phyloP scores from a whole-genome alignment of 2,797 vertebrate genomes.

The Phoeniculus purpureus region DNA sequence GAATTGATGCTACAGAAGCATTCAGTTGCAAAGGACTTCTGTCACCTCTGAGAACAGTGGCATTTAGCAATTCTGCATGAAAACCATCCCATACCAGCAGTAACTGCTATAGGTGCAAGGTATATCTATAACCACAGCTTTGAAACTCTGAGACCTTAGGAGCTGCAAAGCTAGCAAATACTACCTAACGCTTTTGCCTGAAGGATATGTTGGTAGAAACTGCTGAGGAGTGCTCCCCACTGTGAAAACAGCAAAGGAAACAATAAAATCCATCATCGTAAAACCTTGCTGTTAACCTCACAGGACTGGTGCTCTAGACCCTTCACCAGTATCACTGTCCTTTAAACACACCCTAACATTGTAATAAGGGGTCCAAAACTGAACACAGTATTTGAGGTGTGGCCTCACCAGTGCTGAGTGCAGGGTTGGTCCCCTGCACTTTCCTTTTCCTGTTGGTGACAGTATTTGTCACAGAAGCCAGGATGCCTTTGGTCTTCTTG shows the following conservation, averaged over 20 bases:
- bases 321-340: not conserved
- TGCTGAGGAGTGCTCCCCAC: not conserved
- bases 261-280: not conserved
- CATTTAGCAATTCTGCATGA: not conserved
- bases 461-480: not conserved
- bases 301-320: not conserved
- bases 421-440: not conserved
- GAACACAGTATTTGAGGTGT: not conserved
- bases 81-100: not conserved
- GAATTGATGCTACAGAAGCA: slow-evolving; percentile 30
- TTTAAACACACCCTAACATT: not conserved
- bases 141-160: not conserved
- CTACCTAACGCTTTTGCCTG: not conserved
- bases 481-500: not conserved
- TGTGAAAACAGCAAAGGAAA: not conserved
- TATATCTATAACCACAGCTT: not conserved
- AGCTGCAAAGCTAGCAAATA: not conserved
- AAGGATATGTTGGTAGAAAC: not conserved
- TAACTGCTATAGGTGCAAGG: not conserved
- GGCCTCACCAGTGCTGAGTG: not conserved
- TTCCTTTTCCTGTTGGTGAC: not conserved
- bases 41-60: not conserved
- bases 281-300: not conserved
- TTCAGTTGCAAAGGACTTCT: not conserved
- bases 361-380: not conserved